Conservation (phyloP, 2,113 vertebrate genomes). For the Limanda limanda region DNA sequence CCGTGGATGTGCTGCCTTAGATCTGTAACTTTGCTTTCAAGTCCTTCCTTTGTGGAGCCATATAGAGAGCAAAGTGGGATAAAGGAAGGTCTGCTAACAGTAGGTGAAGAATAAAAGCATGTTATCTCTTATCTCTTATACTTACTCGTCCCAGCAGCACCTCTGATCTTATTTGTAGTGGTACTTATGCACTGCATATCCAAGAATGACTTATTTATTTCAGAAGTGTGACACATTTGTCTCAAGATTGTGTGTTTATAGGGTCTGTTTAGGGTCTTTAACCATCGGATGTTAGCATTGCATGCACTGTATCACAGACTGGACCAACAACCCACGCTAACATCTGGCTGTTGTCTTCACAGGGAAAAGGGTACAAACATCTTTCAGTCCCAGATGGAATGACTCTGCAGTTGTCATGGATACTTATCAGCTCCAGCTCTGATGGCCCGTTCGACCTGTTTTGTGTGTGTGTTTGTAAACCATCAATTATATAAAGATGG, state of each 20-base stretch:
- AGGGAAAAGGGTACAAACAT: neutral
- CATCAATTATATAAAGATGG: too few relatives aligned
- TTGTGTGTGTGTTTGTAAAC: too few relatives aligned
- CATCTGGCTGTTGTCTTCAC: constrained; percentile 4
- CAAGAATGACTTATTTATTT: neutral
- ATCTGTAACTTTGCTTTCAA: constrained; percentile 54
- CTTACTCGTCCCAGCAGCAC: neutral
- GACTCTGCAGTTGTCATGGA: neutral
- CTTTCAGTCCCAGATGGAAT: neutral
- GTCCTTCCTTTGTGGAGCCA: constrained; percentile 37
- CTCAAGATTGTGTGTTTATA: neutral
- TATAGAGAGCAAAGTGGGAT: constrained; percentile 20
- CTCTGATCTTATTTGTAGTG: neutral
- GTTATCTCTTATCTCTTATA: neutral
- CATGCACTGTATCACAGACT: neutral
- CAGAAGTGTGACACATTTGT: neutral
- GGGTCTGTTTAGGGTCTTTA: too few relatives aligned
- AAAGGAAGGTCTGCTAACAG: constrained; percentile 34
- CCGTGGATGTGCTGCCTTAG: constrained; percentile 47
- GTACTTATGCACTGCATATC: neutral
- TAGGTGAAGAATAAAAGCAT: constrained; percentile 21
- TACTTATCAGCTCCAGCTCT: neutral
- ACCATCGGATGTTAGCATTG: neutral
- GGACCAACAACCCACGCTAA: neutral
- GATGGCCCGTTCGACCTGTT: neutral